Conservation (phyloP, 2,888 invertebrate genomes). For the Eupithecia exiguata region DNA sequence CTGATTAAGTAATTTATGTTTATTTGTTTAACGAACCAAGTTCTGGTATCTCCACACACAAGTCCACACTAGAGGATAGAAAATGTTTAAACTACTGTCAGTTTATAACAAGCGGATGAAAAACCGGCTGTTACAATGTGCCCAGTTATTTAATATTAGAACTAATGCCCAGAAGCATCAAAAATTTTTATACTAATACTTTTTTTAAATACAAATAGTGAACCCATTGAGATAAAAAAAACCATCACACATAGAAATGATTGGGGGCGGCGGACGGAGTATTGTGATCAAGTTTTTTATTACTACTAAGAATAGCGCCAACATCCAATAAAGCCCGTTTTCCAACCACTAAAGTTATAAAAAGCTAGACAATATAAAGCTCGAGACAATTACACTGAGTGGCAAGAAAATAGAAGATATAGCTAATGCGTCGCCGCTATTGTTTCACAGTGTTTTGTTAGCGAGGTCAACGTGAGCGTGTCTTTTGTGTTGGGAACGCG, state of each 20-base stretch:
- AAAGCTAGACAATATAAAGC: conserved; percentile 11
- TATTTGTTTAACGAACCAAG: no score
- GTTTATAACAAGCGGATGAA: no score
- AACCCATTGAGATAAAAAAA: background rate
- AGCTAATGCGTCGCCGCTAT: conserved; percentile 20
- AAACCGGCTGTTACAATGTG: no score
- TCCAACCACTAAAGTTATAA: conserved; percentile 12
- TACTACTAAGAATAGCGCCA: background rate
- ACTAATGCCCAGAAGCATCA: no score
- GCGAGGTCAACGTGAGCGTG: conserved; percentile 9
- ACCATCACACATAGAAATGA: background rate
- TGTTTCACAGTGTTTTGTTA: conserved; percentile 25
- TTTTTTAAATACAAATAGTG: no score
- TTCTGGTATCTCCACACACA: no score
- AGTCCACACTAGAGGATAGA: no score
- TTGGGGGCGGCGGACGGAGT: background rate
- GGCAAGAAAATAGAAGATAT: conserved; percentile 30
- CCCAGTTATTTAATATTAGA: no score
- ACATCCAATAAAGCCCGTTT: conserved; percentile 5
- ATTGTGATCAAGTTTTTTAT: background rate
- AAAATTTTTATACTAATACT: no score
- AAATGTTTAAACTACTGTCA: no score
- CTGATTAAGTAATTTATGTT: no score
- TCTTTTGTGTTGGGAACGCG: background rate
- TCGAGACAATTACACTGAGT: conserved; percentile 29